A percentile compares a stretch with the other conserved stretches of the same genome.
phyloP scores from a whole-genome alignment of 1,140 invertebrate genomes.

The Condylostylus longicornis region DNA sequence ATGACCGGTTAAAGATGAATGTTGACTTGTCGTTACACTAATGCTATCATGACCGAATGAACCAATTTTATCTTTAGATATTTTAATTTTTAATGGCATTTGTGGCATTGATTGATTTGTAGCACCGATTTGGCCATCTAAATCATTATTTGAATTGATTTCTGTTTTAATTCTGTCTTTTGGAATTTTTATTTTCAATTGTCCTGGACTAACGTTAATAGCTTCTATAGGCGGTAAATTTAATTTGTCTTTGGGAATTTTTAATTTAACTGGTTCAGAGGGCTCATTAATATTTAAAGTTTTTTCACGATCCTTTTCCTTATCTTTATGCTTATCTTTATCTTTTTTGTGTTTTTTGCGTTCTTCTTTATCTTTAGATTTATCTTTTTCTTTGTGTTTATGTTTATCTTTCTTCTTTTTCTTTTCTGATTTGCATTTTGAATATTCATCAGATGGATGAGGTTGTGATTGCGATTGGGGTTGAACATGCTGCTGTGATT shows the following conservation, averaged over 20 bases:
- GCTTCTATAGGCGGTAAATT: constrained; percentile 13
- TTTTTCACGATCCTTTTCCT: constrained; percentile 26
- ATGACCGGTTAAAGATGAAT: too few relatives aligned
- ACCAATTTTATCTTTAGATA: constrained; percentile 36
- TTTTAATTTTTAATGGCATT: constrained; percentile 39
- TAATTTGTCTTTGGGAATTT: constrained; percentile 44
- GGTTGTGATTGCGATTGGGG: constrained; percentile 4
- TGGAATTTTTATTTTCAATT: constrained; percentile 47
- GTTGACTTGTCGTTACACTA: too few relatives aligned
- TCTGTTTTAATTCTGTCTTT: constrained; percentile 40
- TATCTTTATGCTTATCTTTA: constrained; percentile 38
- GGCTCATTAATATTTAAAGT: constrained; percentile 11
- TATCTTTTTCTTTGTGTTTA: constrained; percentile 49
- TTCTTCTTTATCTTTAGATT: constrained; percentile 40
- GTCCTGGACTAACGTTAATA: constrained; percentile 18
- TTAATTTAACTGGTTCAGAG: constrained; percentile 36
- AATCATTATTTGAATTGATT: constrained; percentile 5
- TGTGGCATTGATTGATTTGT: constrained; percentile 15
- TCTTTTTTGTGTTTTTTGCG: constrained; percentile 50
- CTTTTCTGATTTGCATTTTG: constrained; percentile 37
- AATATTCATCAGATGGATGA: neutral
- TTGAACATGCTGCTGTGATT: constrained; percentile 8
- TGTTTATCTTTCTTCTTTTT: constrained; percentile 51
- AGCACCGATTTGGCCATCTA: neutral
- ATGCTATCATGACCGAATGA: too few relatives aligned